These are phyloP conservation scores for Rhamphomyia laevipes DNA, from an alignment of 2,888 invertebrate species.

Conservation along the genomic window DNA sequence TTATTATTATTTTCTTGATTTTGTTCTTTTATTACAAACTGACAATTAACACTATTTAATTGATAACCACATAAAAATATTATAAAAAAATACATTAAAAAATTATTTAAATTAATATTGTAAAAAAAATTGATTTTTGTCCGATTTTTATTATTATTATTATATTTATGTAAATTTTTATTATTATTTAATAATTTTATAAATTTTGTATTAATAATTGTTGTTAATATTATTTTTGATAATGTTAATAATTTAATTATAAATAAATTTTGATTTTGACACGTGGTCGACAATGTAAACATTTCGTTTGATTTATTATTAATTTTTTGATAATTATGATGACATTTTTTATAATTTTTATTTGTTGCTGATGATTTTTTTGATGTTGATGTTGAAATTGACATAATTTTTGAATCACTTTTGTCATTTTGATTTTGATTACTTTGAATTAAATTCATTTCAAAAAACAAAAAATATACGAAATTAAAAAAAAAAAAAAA, in stretches of 20 bases:
- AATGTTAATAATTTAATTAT: not conserved
- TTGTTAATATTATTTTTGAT: not conserved
- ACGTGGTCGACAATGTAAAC: not conserved
- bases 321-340: not conserved
- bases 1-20: constrained; percentile 1
- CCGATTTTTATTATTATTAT: not conserved
- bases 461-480: no score
- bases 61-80: constrained; percentile 21
- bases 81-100: constrained; percentile 11
- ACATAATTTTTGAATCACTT: constrained; percentile 15
- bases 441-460: constrained; percentile 18
- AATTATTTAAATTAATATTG: not conserved
- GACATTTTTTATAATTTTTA: not conserved
- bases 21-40: constrained; percentile 5
- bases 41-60: constrained; percentile 16
- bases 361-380: not conserved
- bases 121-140: not conserved
- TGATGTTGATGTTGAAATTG: constrained; percentile 13
- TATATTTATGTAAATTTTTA: no score
- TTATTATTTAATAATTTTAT: not conserved
- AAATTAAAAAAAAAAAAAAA: no score
- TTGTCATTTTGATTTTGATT: constrained; percentile 17
- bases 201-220: not conserved
- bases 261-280: constrained; percentile 5
- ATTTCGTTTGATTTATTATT: constrained; percentile 3